Conservation (phyloP, 2,888 invertebrate species). For the Pemphredon lugubris region DNA sequence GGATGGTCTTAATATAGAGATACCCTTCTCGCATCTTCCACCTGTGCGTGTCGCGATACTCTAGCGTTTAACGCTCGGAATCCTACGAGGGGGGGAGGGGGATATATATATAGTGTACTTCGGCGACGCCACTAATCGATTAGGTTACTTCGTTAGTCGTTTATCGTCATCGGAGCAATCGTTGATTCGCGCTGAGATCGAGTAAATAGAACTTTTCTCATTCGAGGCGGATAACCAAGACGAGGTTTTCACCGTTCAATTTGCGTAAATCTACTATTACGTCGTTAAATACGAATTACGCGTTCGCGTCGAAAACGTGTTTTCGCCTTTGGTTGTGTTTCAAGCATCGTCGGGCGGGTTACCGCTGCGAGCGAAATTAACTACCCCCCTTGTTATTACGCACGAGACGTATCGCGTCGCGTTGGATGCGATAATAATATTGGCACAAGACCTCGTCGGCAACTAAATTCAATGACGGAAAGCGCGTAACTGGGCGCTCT, state of each 20-base stretch:
- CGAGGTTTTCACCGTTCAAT: too few species aligned
- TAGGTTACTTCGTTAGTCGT: too few species aligned
- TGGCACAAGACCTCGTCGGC: slow-evolving; percentile 10
- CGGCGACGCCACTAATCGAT: too few species aligned
- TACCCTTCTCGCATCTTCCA: background rate
- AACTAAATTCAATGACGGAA: slow-evolving; percentile 20
- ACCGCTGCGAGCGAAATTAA: slow-evolving; percentile 13
- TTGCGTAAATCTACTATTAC: too few species aligned
- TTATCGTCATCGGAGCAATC: too few species aligned
- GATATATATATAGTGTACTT: too few species aligned
- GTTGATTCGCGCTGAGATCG: too few species aligned
- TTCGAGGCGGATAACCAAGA: too few species aligned
- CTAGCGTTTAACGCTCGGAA: too few species aligned
- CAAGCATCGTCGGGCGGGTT: background rate
- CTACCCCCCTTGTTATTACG: slow-evolving; percentile 5
- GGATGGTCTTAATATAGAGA: slow-evolving; percentile 12
- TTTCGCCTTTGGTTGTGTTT: slow-evolving; percentile 1
- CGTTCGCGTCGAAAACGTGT: background rate
- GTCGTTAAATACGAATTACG: background rate
- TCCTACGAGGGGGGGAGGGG: too few species aligned
- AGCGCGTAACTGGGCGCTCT: background rate
- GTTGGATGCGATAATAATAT: slow-evolving; percentile 4
- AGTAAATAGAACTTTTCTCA: too few species aligned
- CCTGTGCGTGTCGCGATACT: background rate
- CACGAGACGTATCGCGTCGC: slow-evolving; percentile 14